A percentile compares a stretch with the other conserved stretches of the same genome.
Conservation (phyloP, 92 coral and sea anemone genomes). For the Muricea muricata region DNA sequence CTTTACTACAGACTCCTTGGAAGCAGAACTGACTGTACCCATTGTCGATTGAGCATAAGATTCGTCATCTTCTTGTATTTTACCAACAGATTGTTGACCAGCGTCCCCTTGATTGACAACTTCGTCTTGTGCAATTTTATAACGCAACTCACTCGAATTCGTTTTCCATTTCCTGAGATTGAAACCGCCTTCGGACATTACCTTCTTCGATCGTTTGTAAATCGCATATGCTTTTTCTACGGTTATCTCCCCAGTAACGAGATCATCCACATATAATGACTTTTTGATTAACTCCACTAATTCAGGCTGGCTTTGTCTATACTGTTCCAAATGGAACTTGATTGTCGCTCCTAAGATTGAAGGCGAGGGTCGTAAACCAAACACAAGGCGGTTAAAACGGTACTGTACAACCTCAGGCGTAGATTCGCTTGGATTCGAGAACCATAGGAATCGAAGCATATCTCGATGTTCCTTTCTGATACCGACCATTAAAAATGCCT, state of each 20-base stretch:
- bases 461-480: no score
- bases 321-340: constrained; percentile 30
- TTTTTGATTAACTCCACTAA: constrained; percentile 1
- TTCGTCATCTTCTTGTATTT: constrained; percentile 44
- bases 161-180: constrained; percentile 45
- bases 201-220: constrained; percentile 20
- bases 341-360: constrained; percentile 47
- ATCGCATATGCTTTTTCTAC: constrained; percentile 32
- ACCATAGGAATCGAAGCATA: no score
- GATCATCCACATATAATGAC: constrained; percentile 46
- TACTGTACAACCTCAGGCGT: constrained; percentile 14
- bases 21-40: constrained; percentile 7
- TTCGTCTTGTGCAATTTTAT: not conserved
- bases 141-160: constrained; percentile 14
- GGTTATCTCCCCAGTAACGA: constrained; percentile 26
- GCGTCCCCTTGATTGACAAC: not conserved
- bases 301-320: constrained; percentile 32
- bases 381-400: constrained; percentile 38
- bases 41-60: constrained; percentile 16
- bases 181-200: constrained; percentile 47
- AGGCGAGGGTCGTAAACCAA: constrained; percentile 49
- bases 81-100: not conserved
- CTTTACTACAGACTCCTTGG: constrained; percentile 36
- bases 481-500: no score
- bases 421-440: no score